Base-by-base conservation (phyloP, 2,797 vertebrate genomes). In the Psittacula derbiana region DNA sequence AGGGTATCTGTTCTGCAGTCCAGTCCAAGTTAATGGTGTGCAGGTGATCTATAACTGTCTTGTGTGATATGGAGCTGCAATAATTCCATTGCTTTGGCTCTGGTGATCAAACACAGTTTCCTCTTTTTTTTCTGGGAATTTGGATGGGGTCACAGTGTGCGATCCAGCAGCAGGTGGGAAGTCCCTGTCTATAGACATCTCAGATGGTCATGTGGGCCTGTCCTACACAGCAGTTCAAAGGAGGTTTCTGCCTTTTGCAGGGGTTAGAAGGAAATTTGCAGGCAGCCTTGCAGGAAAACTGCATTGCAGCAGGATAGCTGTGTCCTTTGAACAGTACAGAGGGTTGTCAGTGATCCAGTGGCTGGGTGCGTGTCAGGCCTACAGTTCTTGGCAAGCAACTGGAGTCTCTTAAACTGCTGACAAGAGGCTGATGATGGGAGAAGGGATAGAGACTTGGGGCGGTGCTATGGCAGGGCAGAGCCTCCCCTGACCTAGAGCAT, bases 1-100 rank as follows among this genome's bases (percentile, higher is more conserved):
- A 41, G n/a, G n/a, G 3, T 67, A 25, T 47, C 46, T 2, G 0
- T 44, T 6, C 0, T 33, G 57, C 3, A 3, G 27, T 40, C 33
- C 44, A 33, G 41, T 24, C 38, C 43, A 67, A 38, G 15, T 31
- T 76, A 30, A 33, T 20, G 60, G 25, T 18, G 25, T 27, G 47
- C 15, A 31, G 18, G 53, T 52, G 62, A 41, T 30, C 19, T 1
- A 0, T 41, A n/a, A 38, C 19, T 31, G 31, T 36, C 40, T 60
- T 0, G 0, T 49, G 72, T 47, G 49, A 40, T 52, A 11, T 0
- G 7, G 60, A 84, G 18, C 28, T 84, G 47, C 10, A n/a, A 10
- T 44, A 49, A 40, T 28, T 46, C 55, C 2, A 2, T 40, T 66
- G 33, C 14, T 81, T 69, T 69, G 40, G 40, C 43, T 40, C 61